Evolutionary conservation across 2,797 vertebrate genomes (phyloP), one percentile per base, ranked within the genome.

Genomic region (Microctenopoma steveboyesi): DNA sequence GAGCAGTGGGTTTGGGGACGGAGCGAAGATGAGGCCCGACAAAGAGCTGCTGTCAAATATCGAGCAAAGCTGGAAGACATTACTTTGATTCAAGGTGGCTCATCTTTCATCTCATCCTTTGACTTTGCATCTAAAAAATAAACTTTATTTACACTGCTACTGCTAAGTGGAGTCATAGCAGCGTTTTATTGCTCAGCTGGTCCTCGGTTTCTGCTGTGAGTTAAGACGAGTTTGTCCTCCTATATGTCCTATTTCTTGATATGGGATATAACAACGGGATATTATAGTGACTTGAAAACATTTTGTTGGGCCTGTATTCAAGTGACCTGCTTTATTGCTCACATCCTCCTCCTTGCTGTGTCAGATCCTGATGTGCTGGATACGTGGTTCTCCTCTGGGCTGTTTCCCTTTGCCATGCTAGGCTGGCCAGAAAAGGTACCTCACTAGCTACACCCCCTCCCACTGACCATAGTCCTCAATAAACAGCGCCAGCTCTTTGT

Each of bases 301-400:
- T 7, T 7, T 7, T 7, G 37, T 37, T 5, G 10, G 10, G 4
- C 13, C 10, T 42, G 13, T 43, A 43, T 8, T 28, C 4, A 10
- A 13, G 7, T 58, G 22, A 15, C 3, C 39, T 15, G 62, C 3
- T 46, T 16, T 16, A 11, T 51, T 55, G 12, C 18, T 50, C 6
- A 0, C n/a, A 18, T 47, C 11, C 48, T 5, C 14, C 25, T 40
- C 0, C 37, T 59, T 16, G 3, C 50, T 68, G 13, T 64, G 5
- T 75, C 81, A 97, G 96, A 98, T 82, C 89, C 94, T 5, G 96
- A 98, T 68, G 96, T 98, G 27, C 83, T 97, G 65, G 96, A 97
- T 60, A 97, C 96, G 0, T 97, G 96, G 96, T 97, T 97, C 83
- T 97, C 96, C 11, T 97, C 96, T 0, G 96, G 88, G 1, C 92